These are phyloP conservation scores for Pachyrhynchus sulphureomaculatus DNA, from an alignment of 1,140 invertebrate genomes.

Conservation along the genomic window DNA sequence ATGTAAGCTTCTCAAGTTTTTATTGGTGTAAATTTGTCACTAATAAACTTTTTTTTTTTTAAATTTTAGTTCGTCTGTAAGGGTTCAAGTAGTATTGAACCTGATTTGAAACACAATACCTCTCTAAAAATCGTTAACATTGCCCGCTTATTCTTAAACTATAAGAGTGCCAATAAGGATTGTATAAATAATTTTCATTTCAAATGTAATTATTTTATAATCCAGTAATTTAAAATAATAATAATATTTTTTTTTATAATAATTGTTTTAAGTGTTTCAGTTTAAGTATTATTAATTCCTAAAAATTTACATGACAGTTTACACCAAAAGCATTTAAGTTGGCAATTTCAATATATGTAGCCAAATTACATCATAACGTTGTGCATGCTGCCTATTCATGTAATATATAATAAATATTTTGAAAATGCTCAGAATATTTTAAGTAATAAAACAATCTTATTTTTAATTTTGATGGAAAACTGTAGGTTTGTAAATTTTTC, in stretches of 20 bases:
- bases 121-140: neutral
- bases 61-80: conserved; percentile 24
- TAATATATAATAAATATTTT: conserved; percentile 12
- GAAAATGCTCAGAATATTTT: conserved; percentile 25
- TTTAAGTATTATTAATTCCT: no score
- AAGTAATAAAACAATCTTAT: conserved; percentile 31
- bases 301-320: conserved; percentile 10
- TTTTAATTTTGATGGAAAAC: conserved; percentile 29
- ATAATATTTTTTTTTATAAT: conserved; percentile 11
- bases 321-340: conserved; percentile 25
- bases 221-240: no score
- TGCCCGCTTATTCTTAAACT: neutral
- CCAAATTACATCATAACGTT: conserved; percentile 26
- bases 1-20: conserved; percentile 1
- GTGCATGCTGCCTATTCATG: conserved; percentile 14
- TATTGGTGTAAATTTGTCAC: conserved; percentile 26
- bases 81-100: neutral
- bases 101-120: neutral
- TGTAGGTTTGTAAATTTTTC: conserved; percentile 51
- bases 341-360: conserved; percentile 27
- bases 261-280: neutral
- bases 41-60: conserved; percentile 7
- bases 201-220: no score
- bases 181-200: no score
- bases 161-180: conserved; percentile 2